These are phyloP conservation scores for Horisme vitalbata DNA, from an alignment of 2,888 invertebrate species.

Conservation along the genomic window DNA sequence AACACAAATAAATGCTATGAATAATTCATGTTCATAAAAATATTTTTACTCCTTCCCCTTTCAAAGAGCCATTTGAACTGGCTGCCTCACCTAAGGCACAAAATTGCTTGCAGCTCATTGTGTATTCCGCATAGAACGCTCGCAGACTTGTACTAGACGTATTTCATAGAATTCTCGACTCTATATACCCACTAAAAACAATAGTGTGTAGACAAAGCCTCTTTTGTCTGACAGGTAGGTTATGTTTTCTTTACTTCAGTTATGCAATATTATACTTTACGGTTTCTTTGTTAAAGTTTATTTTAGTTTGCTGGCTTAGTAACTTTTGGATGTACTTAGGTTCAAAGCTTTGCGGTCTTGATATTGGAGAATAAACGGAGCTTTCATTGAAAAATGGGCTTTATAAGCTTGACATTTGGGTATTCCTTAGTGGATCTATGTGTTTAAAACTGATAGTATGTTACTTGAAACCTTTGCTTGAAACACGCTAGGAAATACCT, in stretches of 20 bases:
- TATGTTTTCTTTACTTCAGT: conserved; percentile 28
- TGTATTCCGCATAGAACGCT: conserved; percentile 30
- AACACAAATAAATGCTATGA: conserved; percentile 48
- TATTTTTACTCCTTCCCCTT: conserved; percentile 52
- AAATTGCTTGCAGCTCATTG: conserved; percentile 39
- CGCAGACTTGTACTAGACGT: conserved; percentile 28
- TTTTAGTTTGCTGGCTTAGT: conserved; percentile 20
- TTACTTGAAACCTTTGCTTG: conserved; percentile 15
- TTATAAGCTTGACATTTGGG: background rate
- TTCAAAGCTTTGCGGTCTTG: conserved; percentile 18
- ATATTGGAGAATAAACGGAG: conserved; percentile 10
- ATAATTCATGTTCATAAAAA: conserved; percentile 56
- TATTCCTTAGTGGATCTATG: conserved; percentile 2
- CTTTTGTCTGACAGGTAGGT: conserved; percentile 44
- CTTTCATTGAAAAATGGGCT: conserved; percentile 9
- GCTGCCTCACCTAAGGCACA: conserved; percentile 38
- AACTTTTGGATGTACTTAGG: conserved; percentile 24
- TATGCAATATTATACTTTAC: conserved; percentile 34
- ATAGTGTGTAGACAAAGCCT: conserved; percentile 49
- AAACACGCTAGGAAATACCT: conserved; percentile 9
- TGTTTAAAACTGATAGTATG: conserved; percentile 3
- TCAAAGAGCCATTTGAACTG: conserved; percentile 41
- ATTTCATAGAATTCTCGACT: conserved; percentile 45
- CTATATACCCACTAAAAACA: conserved; percentile 40
- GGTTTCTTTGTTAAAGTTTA: conserved; percentile 20